Percentiles rank a stretch among this genome's conserved stretches.
Evolutionary conservation across 2,888 invertebrate genomes (phyloP).

Genomic region (Drosophila vallismaia): DNA sequence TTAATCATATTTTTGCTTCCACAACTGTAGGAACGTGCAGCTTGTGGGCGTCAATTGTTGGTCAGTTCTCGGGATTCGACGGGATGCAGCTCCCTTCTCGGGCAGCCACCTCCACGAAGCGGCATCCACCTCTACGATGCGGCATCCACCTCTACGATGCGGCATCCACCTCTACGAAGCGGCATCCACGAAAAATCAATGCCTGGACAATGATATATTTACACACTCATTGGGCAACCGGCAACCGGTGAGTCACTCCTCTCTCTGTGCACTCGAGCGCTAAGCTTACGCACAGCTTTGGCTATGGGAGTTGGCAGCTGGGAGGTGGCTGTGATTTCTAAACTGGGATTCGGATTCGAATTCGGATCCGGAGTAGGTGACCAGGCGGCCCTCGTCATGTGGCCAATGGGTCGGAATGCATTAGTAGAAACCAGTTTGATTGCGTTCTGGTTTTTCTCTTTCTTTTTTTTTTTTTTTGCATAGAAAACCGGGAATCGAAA

Average conservation of each 20-base stretch:
- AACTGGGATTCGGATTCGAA: slow-evolving; percentile 2
- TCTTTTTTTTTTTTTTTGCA: slow-evolving; percentile 12
- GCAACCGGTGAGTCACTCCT: slow-evolving; percentile 35
- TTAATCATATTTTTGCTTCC: neutral
- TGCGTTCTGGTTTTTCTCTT: slow-evolving; percentile 2
- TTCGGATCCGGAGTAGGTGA: slow-evolving; percentile 25
- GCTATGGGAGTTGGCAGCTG: slow-evolving; percentile 3
- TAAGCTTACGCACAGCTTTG: slow-evolving; percentile 32
- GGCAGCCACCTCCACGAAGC: too few species aligned
- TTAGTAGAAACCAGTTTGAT: slow-evolving; percentile 32
- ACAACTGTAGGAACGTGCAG: slow-evolving; percentile 15
- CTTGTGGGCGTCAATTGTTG: slow-evolving; percentile 27
- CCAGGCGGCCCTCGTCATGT: slow-evolving; percentile 24
- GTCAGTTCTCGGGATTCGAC: slow-evolving; percentile 14
- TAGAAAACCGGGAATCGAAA: slow-evolving; percentile 39
- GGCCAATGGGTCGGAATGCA: slow-evolving; percentile 48
- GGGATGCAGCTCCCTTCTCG: neutral
- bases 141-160: slow-evolving; percentile 24
- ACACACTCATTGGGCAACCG: slow-evolving; percentile 21
- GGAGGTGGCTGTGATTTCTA: neutral
- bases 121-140: slow-evolving; percentile 7
- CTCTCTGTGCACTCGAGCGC: slow-evolving; percentile 23
- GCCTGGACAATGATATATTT: slow-evolving; percentile 41
- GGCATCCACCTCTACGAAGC: slow-evolving; percentile 8
- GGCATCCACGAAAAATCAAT: slow-evolving; percentile 42